Evolutionary conservation across 2,888 invertebrate species (phyloP), one percentile per base, ranked within the genome.

Genomic region (Acrocyrtus sp.): DNA sequence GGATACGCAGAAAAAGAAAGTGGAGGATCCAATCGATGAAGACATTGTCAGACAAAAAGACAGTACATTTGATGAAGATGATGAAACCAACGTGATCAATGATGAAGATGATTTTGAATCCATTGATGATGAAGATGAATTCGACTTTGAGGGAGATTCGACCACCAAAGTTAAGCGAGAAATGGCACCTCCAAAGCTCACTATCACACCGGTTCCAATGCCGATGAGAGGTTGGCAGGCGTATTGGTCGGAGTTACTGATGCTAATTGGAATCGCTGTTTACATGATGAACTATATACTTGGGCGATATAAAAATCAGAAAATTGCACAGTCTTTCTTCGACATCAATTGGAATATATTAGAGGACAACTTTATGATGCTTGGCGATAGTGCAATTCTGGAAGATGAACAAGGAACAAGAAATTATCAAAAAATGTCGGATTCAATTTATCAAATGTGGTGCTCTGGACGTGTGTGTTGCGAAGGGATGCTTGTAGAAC

Each of bases 401-500:
- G 78, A 80, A 48, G 81, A 80, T 57, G 79, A 81, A 19, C 76
- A 74, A 50, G 81, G 79, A 22, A 78, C 77, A 3, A 73, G 78
- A 53, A 75, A 75, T 24, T 81, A 76, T 54, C 77, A 77, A 53
- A 79, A 78, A 61, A 75, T 78, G 75, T 78, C 78, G 1, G 81
- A 81, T 48, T 78, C 79, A 17, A 75, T 78, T 24, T 81, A 78
- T 63, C 79, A 81, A 48, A 78, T 81, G 74, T 81, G 81, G 81
- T 81, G 81, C 61, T 80, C 79, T 79, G 98, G 98, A 0, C 87
- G 98, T 41, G 90, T 92, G 15, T 96, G 96, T 83, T 96, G 97
- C 82, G 97, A 98, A 84, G 98, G 98, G 39, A 96, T 98, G 96
- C 87, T 98, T 63, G 93, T 98, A 0, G 97, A 98, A 82, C 86